phyloP scores from a whole-genome alignment of 2,113 vertebrate species.

The Tachuris rubrigastra region DNA sequence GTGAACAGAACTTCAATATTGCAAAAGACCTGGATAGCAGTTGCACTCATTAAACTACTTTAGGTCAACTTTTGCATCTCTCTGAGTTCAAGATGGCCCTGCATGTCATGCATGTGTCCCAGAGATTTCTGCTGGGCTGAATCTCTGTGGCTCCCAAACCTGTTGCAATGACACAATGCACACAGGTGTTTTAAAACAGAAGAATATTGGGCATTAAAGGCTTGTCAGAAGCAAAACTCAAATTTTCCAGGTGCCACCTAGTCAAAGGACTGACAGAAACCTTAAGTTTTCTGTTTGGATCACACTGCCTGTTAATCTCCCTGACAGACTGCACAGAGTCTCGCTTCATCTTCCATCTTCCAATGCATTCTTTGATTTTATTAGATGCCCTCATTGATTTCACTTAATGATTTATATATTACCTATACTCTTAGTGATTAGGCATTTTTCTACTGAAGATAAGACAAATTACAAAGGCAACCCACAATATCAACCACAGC shows the following conservation, averaged over 20 bases:
- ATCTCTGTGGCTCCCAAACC: background rate
- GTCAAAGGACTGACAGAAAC: background rate
- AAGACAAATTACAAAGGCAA: constrained; percentile 4
- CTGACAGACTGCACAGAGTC: background rate
- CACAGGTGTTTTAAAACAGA: background rate
- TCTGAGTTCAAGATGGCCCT: background rate
- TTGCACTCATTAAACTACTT: background rate
- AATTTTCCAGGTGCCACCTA: background rate
- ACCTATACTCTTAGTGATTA: background rate
- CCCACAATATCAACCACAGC: background rate
- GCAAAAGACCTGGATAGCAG: background rate
- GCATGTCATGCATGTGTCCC: background rate
- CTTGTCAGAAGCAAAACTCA: background rate
- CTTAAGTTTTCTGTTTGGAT: background rate
- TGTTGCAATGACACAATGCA: background rate
- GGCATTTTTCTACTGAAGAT: background rate
- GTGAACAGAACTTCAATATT: background rate
- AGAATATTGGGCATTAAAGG: background rate
- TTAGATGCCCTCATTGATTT: background rate
- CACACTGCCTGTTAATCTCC: background rate
- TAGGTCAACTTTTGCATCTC: background rate
- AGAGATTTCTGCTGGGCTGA: background rate
- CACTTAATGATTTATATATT: constrained; percentile 1
- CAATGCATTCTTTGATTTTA: background rate
- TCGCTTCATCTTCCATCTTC: background rate